phyloP scores from a whole-genome alignment of 2,888 invertebrate species.

The Coecobrya sp. region DNA sequence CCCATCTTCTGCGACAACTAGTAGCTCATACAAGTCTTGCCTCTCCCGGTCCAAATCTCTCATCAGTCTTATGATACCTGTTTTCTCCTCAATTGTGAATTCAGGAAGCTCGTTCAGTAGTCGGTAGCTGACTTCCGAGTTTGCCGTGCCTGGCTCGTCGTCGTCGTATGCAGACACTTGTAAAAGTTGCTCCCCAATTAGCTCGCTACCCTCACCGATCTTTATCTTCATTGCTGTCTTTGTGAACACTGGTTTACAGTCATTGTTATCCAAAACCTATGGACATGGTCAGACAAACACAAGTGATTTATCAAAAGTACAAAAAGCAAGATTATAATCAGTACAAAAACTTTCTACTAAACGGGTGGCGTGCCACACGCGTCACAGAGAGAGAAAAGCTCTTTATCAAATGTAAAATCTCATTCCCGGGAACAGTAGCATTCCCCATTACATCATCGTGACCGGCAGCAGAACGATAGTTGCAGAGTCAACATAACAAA shows the following conservation, averaged over 20 bases:
- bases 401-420: background rate
- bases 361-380: background rate
- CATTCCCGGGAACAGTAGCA: background rate
- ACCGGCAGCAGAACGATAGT: background rate
- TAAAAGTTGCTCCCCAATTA: constrained; percentile 95
- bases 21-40: constrained; percentile 93
- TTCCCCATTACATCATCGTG: background rate
- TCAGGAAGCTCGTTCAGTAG: constrained; percentile 89
- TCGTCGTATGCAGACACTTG: constrained; percentile 94
- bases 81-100: constrained; percentile 93
- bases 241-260: constrained; percentile 96
- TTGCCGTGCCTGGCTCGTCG: constrained; percentile 90
- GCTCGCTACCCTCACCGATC: constrained; percentile 93
- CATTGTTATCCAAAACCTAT: constrained; percentile 94
- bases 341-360: no score
- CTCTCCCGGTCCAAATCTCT: constrained; percentile 95
- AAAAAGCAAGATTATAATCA: background rate
- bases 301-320: background rate
- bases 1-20: constrained; percentile 94
- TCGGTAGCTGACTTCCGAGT: constrained; percentile 84
- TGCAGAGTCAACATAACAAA: constrained; percentile 27
- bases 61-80: constrained; percentile 93
- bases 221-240: constrained; percentile 94
- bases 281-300: background rate
- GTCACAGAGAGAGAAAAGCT: background rate